Evolutionary conservation across 2,797 vertebrate genomes (phyloP), one percentile per base, ranked within the genome.

Genomic region (Echeneis naucrates): DNA sequence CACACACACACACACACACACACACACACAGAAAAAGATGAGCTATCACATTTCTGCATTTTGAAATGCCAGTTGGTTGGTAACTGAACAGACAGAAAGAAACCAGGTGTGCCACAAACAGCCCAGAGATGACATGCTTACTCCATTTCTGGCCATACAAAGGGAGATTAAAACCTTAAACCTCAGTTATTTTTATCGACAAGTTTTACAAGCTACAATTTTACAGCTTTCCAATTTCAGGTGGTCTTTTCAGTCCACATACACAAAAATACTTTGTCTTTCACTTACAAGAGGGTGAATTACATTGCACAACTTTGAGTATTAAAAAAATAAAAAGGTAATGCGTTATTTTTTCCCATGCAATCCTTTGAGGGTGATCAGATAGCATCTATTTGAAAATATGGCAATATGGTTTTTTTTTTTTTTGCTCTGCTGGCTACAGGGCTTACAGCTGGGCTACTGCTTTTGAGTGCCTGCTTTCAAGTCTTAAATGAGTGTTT

Each of bases 21-120:
- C 16, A 74, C 69, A 59, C 56, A 63, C 10, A 51, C 37, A 17
- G 42, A 75, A 72, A 30, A 11, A 65, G 63, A 82, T 58, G 50
- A 56, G 53, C 23, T 12, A 78, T 80, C 68, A 55, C 40, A 80
- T 76, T 77, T 83, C 50, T 66, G 51, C 55, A 70, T 51, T 14
- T 59, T 79, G 65, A 72, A 82, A 81, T 75, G 57, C 37, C 19
- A 69, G 75, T 84, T 79, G 64, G 72, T 77, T 53, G 67, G 67
- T 73, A 68, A 75, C 66, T 75, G 80, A 60, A 82, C 59, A 52
- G 52, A 83, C 9, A 42, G 7, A 72, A 40, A 40, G 24, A 82
- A 81, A 77, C 52, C 33, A 21, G 27, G 8, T 69, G 61, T 64
- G 48, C 68, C 68, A 73, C 51, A 73, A 53, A 52, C 12, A 83